Evolutionary conservation across 2,113 vertebrate species (phyloP).

Genomic region (Pongo abelii): DNA sequence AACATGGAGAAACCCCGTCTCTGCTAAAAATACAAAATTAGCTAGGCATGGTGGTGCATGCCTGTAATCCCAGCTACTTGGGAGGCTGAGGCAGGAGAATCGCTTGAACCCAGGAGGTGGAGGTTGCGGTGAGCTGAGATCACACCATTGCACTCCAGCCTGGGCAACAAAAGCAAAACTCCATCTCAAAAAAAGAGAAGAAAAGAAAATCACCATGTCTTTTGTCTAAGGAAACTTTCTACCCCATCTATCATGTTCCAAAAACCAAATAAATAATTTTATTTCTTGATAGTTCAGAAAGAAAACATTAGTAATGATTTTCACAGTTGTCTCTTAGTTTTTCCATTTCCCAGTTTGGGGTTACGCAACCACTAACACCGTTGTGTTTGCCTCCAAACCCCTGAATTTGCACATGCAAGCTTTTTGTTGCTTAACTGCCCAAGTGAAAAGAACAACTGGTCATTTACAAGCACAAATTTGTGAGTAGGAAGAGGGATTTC

Average conservation of each 20-base stretch:
- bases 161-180: no score
- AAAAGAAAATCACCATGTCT: conserved; percentile 6
- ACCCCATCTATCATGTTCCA: not conserved
- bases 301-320: conserved; percentile 46
- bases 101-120: no score
- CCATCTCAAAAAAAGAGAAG: no score
- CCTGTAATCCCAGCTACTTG: no score
- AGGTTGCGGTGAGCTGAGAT: no score
- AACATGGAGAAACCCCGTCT: no score
- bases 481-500: not conserved
- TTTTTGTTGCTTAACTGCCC: not conserved
- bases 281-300: conserved; percentile 47
- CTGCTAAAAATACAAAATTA: no score
- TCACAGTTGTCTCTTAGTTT: conserved; percentile 37
- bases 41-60: no score
- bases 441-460: conserved; percentile 15
- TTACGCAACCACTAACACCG: not conserved
- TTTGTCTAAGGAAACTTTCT: not conserved
- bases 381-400: conserved; percentile 34
- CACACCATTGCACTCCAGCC: no score
- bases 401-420: conserved; percentile 28
- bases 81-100: no score
- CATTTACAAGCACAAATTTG: conserved; percentile 18
- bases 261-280: conserved; percentile 18
- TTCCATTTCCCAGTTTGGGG: not conserved